Evolutionary conservation across 2,888 invertebrate genomes (phyloP), one percentile per base, ranked within the genome.

Genomic region (Eudasyphora cyanicolor): DNA sequence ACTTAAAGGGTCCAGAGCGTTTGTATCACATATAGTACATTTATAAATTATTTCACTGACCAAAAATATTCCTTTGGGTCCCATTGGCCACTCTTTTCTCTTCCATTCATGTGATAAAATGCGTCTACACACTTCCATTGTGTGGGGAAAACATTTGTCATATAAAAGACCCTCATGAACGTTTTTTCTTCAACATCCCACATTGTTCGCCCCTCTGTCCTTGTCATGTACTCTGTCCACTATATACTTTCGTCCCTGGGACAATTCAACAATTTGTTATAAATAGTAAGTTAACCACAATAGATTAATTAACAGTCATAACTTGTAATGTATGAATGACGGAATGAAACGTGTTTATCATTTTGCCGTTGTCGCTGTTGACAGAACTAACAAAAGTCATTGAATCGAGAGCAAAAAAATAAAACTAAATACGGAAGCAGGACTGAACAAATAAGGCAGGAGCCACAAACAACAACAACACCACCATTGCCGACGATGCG

Each of bases 271-370:
- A 71, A 69, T 71, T 42, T 38, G 35, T 67, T 45, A 21, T 32
- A 71, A 75, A 75, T 79, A 75, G 76, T 71, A 77, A 64, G 67
- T 67, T 60, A 79, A 84, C 81, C 84, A 76, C 84, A 81, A 69
- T 67, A 79, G 76, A 84, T 84, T 81, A 84, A 84, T 84, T 78
- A 76, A 57, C 17, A 67, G 60, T 45, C 78, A 84, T 84, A 69
- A 81, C 38, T 84, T 71, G 12, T 69, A 76, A 70, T 67, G 71
- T 51, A 42, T 27, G 29, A 51, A 57, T 54, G n/a, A 24, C 32
- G 14, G 5, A 57, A 67, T 19, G 21, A 51, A 51, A 32, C 32
- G 21, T 67, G 21, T 67, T 42, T 42, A 67, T 67, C 67, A 35
- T 67, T 67, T 21, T 67, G 35, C 14, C 29, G 24, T 8, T 24